Evolutionary conservation across 1,140 invertebrate genomes (phyloP), one percentile per base, ranked within the genome.

Genomic region (Brachionus koreanus): DNA sequence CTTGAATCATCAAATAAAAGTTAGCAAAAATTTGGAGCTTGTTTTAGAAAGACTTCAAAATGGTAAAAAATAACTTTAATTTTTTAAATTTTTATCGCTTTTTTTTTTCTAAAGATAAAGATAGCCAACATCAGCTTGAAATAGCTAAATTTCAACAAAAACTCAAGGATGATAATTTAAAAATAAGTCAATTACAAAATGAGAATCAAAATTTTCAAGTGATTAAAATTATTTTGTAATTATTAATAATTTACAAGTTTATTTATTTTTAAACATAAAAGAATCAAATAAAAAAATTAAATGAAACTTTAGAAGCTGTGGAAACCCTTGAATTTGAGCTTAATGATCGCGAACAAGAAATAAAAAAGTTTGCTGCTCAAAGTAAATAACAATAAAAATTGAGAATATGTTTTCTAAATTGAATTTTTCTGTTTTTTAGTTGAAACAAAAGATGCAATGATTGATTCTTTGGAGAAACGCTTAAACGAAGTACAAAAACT

Each of bases 21-120:
- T 65, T 35, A 79, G 46, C 25, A 65, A 79, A 61, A 79, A 79
- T 61, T 65, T 79, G 49, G 76, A 79, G 43, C 76, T 79, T 65
- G 76, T 79, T 63, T 43, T 79, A 25, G 76, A 79, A 43, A 35
- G 76, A 57, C 19, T 79, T 29, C 76, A 79, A 79, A 79, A 79
- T 79, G 76, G 76, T 39, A 10, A 7, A 5, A 16, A 39, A 72
- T 7, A 69, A 19, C 1, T 43, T 23, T 42, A 10, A 13, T 25
- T 29, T 29, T 63, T 25, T n/a, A n/a, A 6, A 63, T 29, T 25
- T 25, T 19, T 67, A 37, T 69, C 16, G n/a, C n/a, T n/a, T 33
- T 39, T 42, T 39, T 69, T 39, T 37, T 69, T n/a, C 12, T 35
- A 39, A 12, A 79, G 76, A 79, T 29, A 79, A 79, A 42, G 76